Conservation (phyloP, 2,888 invertebrate genomes). For the Phoenoteleia sp. region DNA sequence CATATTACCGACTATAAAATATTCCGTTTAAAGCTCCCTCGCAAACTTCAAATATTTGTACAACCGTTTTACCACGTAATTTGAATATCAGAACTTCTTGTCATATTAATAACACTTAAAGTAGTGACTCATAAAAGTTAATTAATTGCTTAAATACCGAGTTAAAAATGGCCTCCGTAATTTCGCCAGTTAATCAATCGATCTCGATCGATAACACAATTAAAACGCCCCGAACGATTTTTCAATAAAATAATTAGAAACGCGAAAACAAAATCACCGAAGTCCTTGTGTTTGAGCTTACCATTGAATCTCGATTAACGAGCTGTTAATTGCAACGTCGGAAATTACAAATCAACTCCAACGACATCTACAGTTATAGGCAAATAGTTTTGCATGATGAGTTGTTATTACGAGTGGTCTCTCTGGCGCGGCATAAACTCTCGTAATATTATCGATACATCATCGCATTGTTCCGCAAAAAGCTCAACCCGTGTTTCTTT, state of each 20-base stretch:
- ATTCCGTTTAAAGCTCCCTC: constrained; percentile 9
- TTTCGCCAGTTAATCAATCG: background rate
- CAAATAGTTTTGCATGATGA: constrained; percentile 57
- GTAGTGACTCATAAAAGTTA: background rate
- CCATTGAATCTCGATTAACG: constrained; percentile 55
- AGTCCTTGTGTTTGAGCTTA: constrained; percentile 28
- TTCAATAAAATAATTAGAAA: constrained; percentile 31
- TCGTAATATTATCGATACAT: constrained; percentile 26
- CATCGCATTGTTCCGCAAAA: constrained; percentile 29
- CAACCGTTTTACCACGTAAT: constrained; percentile 4
- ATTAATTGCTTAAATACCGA: background rate
- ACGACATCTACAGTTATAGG: constrained; percentile 53
- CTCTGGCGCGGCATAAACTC: constrained; percentile 13
- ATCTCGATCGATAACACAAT: too few relatives aligned
- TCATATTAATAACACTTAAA: constrained; percentile 14
- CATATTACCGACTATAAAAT: constrained; percentile 30
- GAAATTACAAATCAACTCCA: constrained; percentile 63
- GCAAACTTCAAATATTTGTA: constrained; percentile 36
- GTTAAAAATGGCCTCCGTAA: too few relatives aligned
- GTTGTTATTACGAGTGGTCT: constrained; percentile 53
- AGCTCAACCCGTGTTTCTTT: background rate
- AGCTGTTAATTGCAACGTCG: constrained; percentile 57
- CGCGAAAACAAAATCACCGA: constrained; percentile 30
- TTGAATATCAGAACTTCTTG: constrained; percentile 9
- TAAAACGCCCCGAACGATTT: background rate